These are phyloP conservation scores for Antigone vipio DNA, from an alignment of 2,113 vertebrate genomes.

Conservation along the genomic window DNA sequence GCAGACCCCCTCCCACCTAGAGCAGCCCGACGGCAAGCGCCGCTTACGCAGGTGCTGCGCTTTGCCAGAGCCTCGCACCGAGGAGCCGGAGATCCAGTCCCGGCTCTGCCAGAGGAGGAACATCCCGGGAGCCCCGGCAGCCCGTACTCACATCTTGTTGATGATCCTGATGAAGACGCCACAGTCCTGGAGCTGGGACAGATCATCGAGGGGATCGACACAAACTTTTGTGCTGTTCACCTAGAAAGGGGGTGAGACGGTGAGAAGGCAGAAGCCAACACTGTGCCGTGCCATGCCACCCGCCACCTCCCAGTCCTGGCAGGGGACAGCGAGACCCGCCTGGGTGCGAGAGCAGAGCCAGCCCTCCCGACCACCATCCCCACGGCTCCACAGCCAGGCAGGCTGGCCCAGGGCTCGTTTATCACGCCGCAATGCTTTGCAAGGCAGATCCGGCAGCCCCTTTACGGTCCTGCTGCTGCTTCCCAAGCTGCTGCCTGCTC, in stretches of 20 bases:
- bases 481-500: not conserved
- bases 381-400: not conserved
- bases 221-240: slow-evolving; percentile 79
- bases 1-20: not conserved
- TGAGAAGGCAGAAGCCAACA: not conserved
- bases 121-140: not conserved
- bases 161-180: slow-evolving; percentile 78
- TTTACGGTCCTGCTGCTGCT: not conserved
- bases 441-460: not conserved
- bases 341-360: too few relatives aligned
- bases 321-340: not conserved
- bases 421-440: fast-evolving
- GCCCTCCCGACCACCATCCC: not conserved
- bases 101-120: not conserved
- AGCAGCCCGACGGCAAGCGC: not conserved
- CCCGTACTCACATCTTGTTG: slow-evolving; percentile 80
- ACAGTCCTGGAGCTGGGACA: slow-evolving; percentile 81
- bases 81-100: not conserved
- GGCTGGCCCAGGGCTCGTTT: too few relatives aligned
- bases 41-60: not conserved
- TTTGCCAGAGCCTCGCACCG: not conserved
- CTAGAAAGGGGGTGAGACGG: slow-evolving; percentile 39
- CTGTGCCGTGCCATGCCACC: not conserved
- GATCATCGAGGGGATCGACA: slow-evolving; percentile 10
- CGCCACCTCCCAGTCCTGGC: not conserved